These are phyloP conservation scores for Platypus cylindrus DNA, from an alignment of 2,888 invertebrate species.

Conservation along the genomic window DNA sequence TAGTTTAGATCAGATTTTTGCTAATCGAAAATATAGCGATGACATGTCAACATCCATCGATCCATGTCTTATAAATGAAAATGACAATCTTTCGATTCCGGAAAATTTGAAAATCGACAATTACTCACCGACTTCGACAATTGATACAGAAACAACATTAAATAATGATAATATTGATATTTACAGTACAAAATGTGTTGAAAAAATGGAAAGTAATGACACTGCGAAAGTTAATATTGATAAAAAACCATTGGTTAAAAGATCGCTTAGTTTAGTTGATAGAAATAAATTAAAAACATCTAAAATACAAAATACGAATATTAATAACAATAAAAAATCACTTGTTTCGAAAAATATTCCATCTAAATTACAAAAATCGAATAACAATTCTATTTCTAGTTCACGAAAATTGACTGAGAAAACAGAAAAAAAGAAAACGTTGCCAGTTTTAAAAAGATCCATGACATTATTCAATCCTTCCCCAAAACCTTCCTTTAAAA, in stretches of 20 bases:
- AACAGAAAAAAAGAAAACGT: conserved; percentile 20
- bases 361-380: conserved; percentile 11
- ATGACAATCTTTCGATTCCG: conserved; percentile 52
- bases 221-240: conserved; percentile 11
- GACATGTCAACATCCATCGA: conserved; percentile 38
- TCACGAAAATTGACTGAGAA: conserved; percentile 9
- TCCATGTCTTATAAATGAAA: conserved; percentile 53
- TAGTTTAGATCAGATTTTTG: conserved; percentile 16
- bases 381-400: conserved; percentile 13
- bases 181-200: conserved; percentile 2
- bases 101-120: conserved; percentile 24
- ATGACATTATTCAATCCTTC: conserved; percentile 42
- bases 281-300: conserved; percentile 12
- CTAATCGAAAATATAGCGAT: conserved; percentile 27
- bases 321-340: conserved; percentile 5
- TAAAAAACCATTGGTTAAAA: conserved; percentile 15
- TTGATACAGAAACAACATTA: conserved; percentile 21
- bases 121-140: conserved; percentile 24
- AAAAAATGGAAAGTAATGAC: conserved; percentile 36
- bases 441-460: conserved; percentile 45
- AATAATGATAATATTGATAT: conserved; percentile 35
- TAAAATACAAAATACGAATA: conserved; percentile 1
- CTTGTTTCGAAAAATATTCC: conserved; percentile 2
- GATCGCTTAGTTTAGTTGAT: conserved; percentile 16
- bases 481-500: conserved; percentile 26